These are phyloP conservation scores for Ateles fusciceps DNA, from an alignment of 2,797 vertebrate species.

Conservation along the genomic window DNA sequence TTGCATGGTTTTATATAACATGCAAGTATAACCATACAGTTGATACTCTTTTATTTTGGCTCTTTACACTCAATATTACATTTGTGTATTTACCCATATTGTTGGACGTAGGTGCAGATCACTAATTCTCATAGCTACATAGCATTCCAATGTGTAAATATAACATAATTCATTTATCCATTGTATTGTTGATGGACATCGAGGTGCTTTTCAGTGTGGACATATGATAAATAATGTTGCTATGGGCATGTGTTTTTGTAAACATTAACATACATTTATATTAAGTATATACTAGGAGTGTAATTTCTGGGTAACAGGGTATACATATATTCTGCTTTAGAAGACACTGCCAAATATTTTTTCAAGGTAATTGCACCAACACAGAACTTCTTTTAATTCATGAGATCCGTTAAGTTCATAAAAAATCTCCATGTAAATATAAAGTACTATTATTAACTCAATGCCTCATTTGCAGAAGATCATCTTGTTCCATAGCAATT, in stretches of 20 bases:
- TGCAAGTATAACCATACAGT: neutral
- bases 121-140: neutral
- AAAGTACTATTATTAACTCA: conserved; percentile 73
- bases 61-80: neutral
- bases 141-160: neutral
- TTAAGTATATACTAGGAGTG: neutral
- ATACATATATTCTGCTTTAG: conserved; percentile 36
- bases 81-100: neutral
- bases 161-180: conserved; percentile 16
- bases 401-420: conserved; percentile 46
- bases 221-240: conserved; percentile 17
- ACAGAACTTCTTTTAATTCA: conserved; percentile 57
- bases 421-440: conserved; percentile 66
- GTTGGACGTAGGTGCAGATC: neutral
- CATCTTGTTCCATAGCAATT: conserved; percentile 72
- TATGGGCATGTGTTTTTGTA: neutral
- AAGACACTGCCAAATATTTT: conserved; percentile 28
- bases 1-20: neutral
- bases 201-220: neutral
- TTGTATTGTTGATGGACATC: neutral
- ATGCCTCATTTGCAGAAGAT: conserved; percentile 66
- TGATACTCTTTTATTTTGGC: neutral
- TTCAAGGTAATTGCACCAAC: conserved; percentile 47
- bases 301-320: conserved; percentile 22
- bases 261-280: conserved; percentile 33